phyloP scores from a whole-genome alignment of 2,797 vertebrate species.

The Diplodus sargus region DNA sequence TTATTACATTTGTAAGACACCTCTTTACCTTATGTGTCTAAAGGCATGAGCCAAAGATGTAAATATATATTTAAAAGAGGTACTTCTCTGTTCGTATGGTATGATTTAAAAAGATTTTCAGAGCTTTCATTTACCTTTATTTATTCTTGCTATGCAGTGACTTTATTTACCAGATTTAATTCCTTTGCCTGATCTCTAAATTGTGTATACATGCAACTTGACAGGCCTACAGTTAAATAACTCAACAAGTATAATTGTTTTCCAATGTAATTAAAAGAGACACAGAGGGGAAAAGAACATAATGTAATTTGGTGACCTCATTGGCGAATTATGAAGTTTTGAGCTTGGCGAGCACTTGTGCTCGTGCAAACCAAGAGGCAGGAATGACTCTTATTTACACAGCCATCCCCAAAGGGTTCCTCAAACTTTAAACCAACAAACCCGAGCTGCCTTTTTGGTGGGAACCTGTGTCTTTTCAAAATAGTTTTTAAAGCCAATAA shows the following conservation, averaged over 20 bases:
- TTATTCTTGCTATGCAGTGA: slow-evolving; percentile 54
- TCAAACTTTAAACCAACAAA: slow-evolving; percentile 88
- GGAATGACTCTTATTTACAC: slow-evolving; percentile 91
- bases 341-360: slow-evolving; percentile 87
- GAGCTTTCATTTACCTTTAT: slow-evolving; percentile 67
- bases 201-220: slow-evolving; percentile 88
- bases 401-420: slow-evolving; percentile 89
- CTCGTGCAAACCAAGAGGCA: slow-evolving; percentile 88
- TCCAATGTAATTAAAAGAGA: slow-evolving; percentile 91
- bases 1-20: slow-evolving; percentile 51
- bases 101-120: slow-evolving; percentile 46
- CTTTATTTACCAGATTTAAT: slow-evolving; percentile 82
- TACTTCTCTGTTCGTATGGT: slow-evolving; percentile 34
- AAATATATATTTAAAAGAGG: slow-evolving; percentile 55
- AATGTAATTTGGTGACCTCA: slow-evolving; percentile 94
- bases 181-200: slow-evolving; percentile 86
- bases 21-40: slow-evolving; percentile 44
- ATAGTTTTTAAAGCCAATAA: slow-evolving; percentile 72
- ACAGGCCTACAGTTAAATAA: slow-evolving; percentile 89
- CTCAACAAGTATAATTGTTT: slow-evolving; percentile 92
- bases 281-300: slow-evolving; percentile 91
- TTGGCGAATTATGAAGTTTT: slow-evolving; percentile 92
- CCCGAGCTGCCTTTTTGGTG: slow-evolving; percentile 85
- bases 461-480: slow-evolving; percentile 86
- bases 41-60: slow-evolving; percentile 36